Evolutionary conservation across 2,888 invertebrate species (phyloP).

Genomic region (Campopleginae sp.): DNA sequence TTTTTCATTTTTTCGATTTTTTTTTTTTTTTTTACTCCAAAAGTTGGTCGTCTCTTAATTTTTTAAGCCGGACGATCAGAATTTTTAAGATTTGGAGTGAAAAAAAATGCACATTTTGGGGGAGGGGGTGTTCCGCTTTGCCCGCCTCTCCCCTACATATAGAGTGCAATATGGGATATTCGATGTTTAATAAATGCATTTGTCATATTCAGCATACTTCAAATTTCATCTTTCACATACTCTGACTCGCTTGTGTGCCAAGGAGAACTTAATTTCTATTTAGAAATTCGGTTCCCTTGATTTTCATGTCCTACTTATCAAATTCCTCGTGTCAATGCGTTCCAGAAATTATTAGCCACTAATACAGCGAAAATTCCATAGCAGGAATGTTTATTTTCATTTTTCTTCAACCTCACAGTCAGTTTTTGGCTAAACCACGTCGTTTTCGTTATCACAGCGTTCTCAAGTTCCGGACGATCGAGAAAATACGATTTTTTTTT

Average conservation of each 20-base stretch:
- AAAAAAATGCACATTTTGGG: too few relatives aligned
- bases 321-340: neutral
- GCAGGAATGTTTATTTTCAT: neutral
- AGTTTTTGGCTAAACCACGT: neutral
- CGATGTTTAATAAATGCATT: conserved; percentile 6
- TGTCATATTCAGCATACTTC: neutral
- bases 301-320: neutral
- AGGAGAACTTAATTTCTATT: neutral
- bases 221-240: neutral
- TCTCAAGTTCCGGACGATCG: too few relatives aligned
- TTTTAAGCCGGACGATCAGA: too few relatives aligned
- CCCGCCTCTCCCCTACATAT: too few relatives aligned
- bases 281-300: neutral
- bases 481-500: neutral
- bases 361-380: neutral
- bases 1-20: too few relatives aligned
- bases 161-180: neutral
- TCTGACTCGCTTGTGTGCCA: neutral
- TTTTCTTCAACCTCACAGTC: neutral
- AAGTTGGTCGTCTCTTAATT: too few relatives aligned
- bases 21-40: too few relatives aligned
- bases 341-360: neutral
- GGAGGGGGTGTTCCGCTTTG: too few relatives aligned
- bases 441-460: neutral
- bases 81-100: too few relatives aligned